phyloP scores from a whole-genome alignment of 2,888 invertebrate genomes.

The Leptopilina myrica region DNA sequence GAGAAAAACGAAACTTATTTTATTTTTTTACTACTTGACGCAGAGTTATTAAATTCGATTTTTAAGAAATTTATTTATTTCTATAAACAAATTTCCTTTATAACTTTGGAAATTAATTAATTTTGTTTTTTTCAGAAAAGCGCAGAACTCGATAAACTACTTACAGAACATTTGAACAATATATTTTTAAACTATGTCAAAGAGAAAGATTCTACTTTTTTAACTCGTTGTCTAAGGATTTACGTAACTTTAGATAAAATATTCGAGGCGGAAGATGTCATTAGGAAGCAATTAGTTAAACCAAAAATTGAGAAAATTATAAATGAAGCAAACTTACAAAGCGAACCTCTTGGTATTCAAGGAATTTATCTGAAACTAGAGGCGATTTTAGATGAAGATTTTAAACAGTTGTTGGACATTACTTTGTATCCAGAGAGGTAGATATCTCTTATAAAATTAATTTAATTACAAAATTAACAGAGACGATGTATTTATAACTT shows the following conservation, averaged over 20 bases:
- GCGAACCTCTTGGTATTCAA: slow-evolving; percentile 81
- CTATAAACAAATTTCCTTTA: too few relatives aligned
- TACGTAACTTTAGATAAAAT: slow-evolving; percentile 84
- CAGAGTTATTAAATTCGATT: too few relatives aligned
- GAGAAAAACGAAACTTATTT: too few relatives aligned
- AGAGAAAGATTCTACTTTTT: slow-evolving; percentile 77
- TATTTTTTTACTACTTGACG: too few relatives aligned
- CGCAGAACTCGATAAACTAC: slow-evolving; percentile 67
- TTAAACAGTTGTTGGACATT: slow-evolving; percentile 77
- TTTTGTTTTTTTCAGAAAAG: slow-evolving; percentile 69
- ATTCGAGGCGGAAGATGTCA: slow-evolving; percentile 84
- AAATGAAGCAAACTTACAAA: slow-evolving; percentile 82
- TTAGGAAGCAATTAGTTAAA: slow-evolving; percentile 83
- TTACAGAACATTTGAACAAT: slow-evolving; percentile 79
- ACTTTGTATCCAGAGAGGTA: slow-evolving; percentile 72
- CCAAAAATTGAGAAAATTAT: slow-evolving; percentile 85
- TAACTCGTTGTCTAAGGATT: slow-evolving; percentile 79
- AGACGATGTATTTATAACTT: slow-evolving; percentile 24
- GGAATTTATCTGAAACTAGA: slow-evolving; percentile 86
- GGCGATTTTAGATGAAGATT: slow-evolving; percentile 83
- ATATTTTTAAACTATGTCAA: slow-evolving; percentile 73
- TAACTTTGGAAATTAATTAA: not conserved
- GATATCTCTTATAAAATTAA: slow-evolving; percentile 67
- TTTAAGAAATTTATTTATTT: too few relatives aligned
- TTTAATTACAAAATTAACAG: slow-evolving; percentile 49